phyloP scores from a whole-genome alignment of 1,140 invertebrate species.

The Agrypnia vestita region DNA sequence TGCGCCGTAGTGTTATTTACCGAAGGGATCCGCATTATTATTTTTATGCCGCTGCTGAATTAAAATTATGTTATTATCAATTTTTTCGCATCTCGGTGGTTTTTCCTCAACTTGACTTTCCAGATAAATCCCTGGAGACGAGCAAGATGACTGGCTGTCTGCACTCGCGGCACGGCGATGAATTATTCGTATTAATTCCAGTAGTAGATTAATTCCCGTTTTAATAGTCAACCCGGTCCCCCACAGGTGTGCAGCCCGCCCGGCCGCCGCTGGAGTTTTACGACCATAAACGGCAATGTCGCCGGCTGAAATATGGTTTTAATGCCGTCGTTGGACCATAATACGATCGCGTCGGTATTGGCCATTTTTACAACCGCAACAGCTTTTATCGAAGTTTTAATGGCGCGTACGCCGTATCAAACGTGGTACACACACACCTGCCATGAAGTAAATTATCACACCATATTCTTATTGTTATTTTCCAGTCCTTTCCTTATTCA shows the following conservation, averaged over 20 bases:
- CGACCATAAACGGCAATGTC: conserved; percentile 34
- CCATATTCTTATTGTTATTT: no score
- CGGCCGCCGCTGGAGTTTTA: conserved; percentile 32
- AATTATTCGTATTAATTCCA: no score
- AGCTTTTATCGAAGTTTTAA: conserved; percentile 58
- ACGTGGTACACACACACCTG: conserved; percentile 3
- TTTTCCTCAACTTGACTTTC: no score
- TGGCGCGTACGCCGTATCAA: conserved; percentile 46
- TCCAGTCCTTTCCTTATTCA: no score
- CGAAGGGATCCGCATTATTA: no score
- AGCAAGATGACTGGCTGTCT: no score
- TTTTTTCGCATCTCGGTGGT: no score
- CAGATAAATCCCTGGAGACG: no score
- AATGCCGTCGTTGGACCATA: conserved; percentile 35
- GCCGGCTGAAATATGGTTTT: conserved; percentile 48
- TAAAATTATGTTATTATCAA: no score
- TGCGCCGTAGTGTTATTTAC: no score
- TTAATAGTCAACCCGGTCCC: conserved; percentile 12
- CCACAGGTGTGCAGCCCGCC: conserved; percentile 11
- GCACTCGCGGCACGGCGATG: no score
- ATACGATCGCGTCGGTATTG: conserved; percentile 49
- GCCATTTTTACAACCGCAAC: conserved; percentile 54
- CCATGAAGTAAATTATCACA: background rate
- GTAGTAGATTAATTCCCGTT: conserved; percentile 17
- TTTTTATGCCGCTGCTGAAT: no score